Evolutionary conservation across 2,888 invertebrate species (phyloP), one percentile per base, ranked within the genome.

Genomic region (Ennomos quercinarius): DNA sequence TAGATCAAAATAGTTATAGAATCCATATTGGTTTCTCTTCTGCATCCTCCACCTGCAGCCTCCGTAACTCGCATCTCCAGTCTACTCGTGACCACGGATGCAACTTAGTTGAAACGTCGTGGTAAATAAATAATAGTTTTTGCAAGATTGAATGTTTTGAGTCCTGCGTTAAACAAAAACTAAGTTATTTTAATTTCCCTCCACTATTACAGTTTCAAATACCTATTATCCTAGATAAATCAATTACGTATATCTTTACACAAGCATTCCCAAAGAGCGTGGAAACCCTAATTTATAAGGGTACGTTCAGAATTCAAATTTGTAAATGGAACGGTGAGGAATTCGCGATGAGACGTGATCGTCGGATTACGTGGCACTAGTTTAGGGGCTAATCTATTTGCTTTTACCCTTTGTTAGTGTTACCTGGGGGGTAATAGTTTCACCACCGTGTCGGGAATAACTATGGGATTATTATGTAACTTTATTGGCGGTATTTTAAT

Each of bases 291-390:
- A 27, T 37, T 10, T 35, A n/a, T 10, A 37, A 47, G 53, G 53
- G 53, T 51, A 38, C 56, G 61, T 57, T 57, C 63, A 44, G 53
- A 59, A 63, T 63, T 60, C 53, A 60, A 63, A 63, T 54, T 63
- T 57, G 54, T 51, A 54, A 63, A 63, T 60, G 63, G 57, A 51
- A 51, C 51, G 46, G 46, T 46, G 44, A 52, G 54, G 61, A 62
- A 57, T 54, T 57, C 43, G 12, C 34, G 42, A 57, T 13, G 51
- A 27, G 37, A 63, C 63, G 59, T 63, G 63, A 52, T 46, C 53
- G 41, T 9, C 13, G 36, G 41, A 41, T 41, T 42, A 50, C 50
- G 50, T 36, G 59, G 49, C 38, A 52, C 39, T 41, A 55, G 50
- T 54, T 43, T 51, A 43, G 37, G 59, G 37, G 44, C 45, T 54